Conservation (phyloP, 2,113 vertebrate species). For the Microtus montanus region DNA sequence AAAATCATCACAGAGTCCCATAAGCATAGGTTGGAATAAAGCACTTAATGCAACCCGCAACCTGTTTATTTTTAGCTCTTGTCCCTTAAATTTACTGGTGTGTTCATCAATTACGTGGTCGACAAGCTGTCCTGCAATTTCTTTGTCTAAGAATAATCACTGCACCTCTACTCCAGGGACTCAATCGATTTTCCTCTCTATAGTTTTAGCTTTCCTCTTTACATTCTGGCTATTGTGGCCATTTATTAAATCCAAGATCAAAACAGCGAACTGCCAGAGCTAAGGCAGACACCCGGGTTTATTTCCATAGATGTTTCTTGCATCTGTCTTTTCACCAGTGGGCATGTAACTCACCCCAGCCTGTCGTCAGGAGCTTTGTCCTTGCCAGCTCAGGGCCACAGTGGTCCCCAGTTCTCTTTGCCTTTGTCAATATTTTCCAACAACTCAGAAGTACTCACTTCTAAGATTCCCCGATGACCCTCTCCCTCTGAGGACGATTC, state of each 20-base stretch:
- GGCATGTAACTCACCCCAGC: accelerated
- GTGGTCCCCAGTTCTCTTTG: not conserved
- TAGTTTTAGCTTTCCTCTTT: constrained; percentile 19
- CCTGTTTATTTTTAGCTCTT: constrained; percentile 28
- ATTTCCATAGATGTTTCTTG: not conserved
- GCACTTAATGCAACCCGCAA: not conserved
- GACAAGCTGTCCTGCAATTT: not conserved
- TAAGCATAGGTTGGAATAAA: not conserved
- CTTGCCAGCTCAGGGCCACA: not conserved
- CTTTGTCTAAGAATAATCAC: constrained; percentile 37
- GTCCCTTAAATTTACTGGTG: constrained; percentile 7
- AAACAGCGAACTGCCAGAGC: not conserved
- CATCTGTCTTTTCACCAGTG: not conserved
- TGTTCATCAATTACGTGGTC: not conserved
- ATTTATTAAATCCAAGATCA: constrained; percentile 30
- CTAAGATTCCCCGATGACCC: not conserved
- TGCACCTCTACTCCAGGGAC: not conserved
- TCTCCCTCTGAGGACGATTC: not conserved
- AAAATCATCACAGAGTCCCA: not conserved
- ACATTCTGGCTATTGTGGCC: not conserved
- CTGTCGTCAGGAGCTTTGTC: not conserved
- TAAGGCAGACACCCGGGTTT: not conserved
- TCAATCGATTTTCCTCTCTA: not conserved
- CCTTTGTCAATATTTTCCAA: not conserved
- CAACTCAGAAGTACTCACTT: not conserved